Evolutionary conservation across 2,888 invertebrate species (phyloP).

Genomic region (Eugnorisma glareosa): DNA sequence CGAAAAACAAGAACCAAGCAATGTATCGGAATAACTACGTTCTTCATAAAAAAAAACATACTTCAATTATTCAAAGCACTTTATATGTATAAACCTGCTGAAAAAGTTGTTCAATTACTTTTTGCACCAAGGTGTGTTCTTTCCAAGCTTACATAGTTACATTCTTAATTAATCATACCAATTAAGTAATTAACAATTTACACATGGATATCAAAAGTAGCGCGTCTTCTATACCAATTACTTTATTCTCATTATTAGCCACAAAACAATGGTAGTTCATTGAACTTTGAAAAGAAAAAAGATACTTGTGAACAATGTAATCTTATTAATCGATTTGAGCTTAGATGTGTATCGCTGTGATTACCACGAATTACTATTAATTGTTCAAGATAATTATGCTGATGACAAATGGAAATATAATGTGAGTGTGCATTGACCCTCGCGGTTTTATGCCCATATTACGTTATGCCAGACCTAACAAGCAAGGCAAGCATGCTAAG

Average conservation of each 20-base stretch:
- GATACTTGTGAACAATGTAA: slow-evolving; percentile 53
- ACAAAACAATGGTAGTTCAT: slow-evolving; percentile 58
- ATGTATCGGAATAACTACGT: not conserved
- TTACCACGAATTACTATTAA: slow-evolving; percentile 42
- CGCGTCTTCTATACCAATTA: slow-evolving; percentile 32
- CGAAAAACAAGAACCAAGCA: not conserved
- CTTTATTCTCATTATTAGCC: slow-evolving; percentile 44
- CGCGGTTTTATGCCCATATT: too few relatives aligned
- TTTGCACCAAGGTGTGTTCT: slow-evolving; percentile 1
- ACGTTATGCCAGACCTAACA: too few relatives aligned
- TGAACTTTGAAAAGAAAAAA: slow-evolving; percentile 55
- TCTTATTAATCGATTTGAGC: slow-evolving; percentile 56
- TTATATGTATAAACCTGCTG: not conserved
- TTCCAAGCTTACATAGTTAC: not conserved
- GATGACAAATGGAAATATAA: slow-evolving; percentile 13
- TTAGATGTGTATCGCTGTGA: slow-evolving; percentile 51
- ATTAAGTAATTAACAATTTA: slow-evolving; percentile 45
- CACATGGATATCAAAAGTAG: slow-evolving; percentile 11
- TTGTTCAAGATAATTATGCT: slow-evolving; percentile 44
- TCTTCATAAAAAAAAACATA: not conserved
- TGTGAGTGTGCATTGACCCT: slow-evolving; percentile 12
- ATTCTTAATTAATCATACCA: slow-evolving; percentile 50
- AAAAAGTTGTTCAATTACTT: slow-evolving; percentile 18
- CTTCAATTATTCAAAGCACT: not conserved
- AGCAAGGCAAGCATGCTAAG: too few relatives aligned